phyloP scores from a whole-genome alignment of 2,888 invertebrate species.

The Aspidiotus destructor region DNA sequence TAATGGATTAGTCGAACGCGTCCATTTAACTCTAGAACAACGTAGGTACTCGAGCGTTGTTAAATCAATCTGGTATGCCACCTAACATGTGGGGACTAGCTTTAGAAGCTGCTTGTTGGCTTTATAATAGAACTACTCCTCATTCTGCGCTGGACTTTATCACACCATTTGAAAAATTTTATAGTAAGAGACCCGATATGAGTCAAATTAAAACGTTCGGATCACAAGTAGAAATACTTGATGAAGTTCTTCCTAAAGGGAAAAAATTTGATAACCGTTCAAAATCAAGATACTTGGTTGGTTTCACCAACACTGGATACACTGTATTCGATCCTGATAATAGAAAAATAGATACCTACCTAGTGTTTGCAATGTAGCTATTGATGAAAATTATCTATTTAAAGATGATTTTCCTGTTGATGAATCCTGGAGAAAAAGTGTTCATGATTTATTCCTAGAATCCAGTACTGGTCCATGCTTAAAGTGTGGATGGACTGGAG shows the following conservation, averaged over 20 bases:
- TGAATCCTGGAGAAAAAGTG: too few species aligned
- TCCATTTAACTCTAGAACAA: background rate
- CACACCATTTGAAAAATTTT: background rate
- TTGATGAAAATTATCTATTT: background rate
- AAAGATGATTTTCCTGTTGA: background rate
- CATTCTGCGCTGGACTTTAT: background rate
- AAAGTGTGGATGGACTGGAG: too few species aligned
- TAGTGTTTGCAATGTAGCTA: background rate
- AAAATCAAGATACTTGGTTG: background rate
- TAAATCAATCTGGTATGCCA: background rate
- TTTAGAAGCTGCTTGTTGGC: background rate
- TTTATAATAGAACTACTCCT: background rate
- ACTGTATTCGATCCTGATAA: background rate
- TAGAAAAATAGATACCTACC: background rate
- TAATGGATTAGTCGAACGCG: background rate
- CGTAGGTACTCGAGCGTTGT: background rate
- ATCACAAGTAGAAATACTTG: background rate
- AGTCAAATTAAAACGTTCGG: background rate
- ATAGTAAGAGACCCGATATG: background rate
- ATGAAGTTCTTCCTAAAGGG: background rate
- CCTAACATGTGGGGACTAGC: background rate
- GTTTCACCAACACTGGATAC: background rate
- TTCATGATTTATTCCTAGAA: too few species aligned
- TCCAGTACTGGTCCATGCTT: too few species aligned
- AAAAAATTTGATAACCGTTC: background rate